phyloP scores from a whole-genome alignment of 2,113 vertebrate species.

The Burhinus bistriatus region DNA sequence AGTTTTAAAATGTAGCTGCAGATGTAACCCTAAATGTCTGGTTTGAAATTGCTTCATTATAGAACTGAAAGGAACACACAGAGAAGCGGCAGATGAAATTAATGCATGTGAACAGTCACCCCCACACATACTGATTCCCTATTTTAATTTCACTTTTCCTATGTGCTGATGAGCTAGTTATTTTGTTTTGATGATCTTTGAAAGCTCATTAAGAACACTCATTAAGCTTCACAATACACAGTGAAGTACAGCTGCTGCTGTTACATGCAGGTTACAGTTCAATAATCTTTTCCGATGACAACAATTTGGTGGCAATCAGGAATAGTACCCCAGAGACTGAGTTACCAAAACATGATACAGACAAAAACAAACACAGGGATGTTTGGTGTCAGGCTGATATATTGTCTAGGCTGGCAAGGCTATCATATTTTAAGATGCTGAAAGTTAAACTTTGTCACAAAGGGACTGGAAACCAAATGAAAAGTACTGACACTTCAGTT shows the following conservation, averaged over 20 bases:
- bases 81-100: constrained; percentile 24
- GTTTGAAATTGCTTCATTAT: constrained; percentile 26
- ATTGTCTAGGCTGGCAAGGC: neutral
- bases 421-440: neutral
- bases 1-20: neutral
- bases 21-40: constrained; percentile 9
- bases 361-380: constrained; percentile 20
- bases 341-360: neutral
- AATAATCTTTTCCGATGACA: constrained; percentile 45
- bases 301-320: constrained; percentile 20
- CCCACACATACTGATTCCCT: neutral
- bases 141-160: constrained; percentile 44
- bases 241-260: constrained; percentile 31
- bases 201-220: constrained; percentile 53
- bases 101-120: constrained; percentile 1
- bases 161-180: constrained; percentile 15
- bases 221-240: constrained; percentile 28
- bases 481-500: neutral
- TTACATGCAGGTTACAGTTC: constrained; percentile 15
- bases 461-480: neutral
- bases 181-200: constrained; percentile 53
- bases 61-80: neutral
- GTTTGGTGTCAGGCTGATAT: neutral
- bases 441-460: neutral
- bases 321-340: neutral